A percentile compares a stretch with the other conserved stretches of the same genome.
Evolutionary conservation across 2,888 invertebrate genomes (phyloP).

Genomic region (Hydraecia micacea): DNA sequence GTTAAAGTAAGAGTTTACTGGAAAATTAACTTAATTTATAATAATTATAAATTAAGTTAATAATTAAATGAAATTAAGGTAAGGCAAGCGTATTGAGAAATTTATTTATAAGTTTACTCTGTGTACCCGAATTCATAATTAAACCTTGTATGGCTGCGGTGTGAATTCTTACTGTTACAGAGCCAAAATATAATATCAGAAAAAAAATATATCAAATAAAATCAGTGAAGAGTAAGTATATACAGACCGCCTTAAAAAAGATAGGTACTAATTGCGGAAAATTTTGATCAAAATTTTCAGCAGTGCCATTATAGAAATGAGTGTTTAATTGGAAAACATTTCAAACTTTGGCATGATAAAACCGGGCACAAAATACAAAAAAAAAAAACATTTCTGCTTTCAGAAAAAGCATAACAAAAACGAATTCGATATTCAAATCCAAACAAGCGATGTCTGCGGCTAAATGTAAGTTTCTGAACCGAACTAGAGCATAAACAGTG

Average conservation of each 20-base stretch:
- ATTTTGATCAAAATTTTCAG: not conserved
- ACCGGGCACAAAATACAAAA: conserved; percentile 2
- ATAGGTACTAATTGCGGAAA: not conserved
- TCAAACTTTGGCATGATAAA: not conserved
- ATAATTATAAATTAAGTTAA: too few species aligned
- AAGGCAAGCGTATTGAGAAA: not conserved
- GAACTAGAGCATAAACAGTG: conserved; percentile 86
- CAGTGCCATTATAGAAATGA: not conserved
- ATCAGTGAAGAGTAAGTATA: not conserved
- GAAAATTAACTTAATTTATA: too few species aligned
- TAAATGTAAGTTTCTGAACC: conserved; percentile 75
- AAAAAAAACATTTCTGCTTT: not conserved
- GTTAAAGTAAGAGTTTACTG: not conserved
- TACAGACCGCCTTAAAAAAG: not conserved
- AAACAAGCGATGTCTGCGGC: conserved; percentile 71
- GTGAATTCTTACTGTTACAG: not conserved
- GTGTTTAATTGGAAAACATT: not conserved
- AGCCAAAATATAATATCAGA: not conserved
- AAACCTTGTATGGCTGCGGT: not conserved
- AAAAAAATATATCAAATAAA: not conserved
- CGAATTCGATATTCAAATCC: conserved; percentile 71
- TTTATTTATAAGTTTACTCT: not conserved
- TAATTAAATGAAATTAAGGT: too few species aligned
- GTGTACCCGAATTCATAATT: not conserved
- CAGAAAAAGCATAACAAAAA: conserved; percentile 8